Evolutionary conservation across 2,888 invertebrate genomes (phyloP), one percentile per base, ranked within the genome.

Genomic region (Cyrtodaria siliqua): DNA sequence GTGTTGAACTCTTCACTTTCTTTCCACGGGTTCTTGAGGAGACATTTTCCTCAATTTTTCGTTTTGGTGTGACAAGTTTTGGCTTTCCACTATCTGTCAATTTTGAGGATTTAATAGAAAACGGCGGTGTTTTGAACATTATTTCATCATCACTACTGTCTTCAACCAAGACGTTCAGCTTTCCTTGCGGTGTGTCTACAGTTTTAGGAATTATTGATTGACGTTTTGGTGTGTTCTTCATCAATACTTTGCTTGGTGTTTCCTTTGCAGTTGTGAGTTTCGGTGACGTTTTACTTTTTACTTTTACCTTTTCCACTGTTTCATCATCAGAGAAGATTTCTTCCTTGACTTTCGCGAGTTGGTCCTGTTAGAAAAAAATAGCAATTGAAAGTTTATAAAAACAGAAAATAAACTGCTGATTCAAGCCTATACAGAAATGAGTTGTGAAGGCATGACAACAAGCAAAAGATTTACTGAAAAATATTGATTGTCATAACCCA

Each of bases 121-220:
- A 55, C 20, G 86, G 87, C 1, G 86, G 87, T 38, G 87, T 87
- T 49, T 81, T 84, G 61, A 87, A 87, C n/a, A 66, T 66, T 18
- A 87, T 82, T 47, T 87, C 86, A 0, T 82, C 79, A 23, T 87
- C 87, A 53, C 76, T 83, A 42, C 76, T 75, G 57, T 86, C 87
- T 50, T 85, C 86, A 9, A 77, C 60, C n/a, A 83, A 29, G 14
- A 86, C 62, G 6, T 73, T 69, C 47, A 55, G 64, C n/a, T 67
- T 77, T 27, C 76, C 78, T 55, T 66, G 56, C 9, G 79, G 77
- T 38, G 80, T 83, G 12, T 71, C 63, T 14, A 67, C 63, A 49
- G 55, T 62, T n/a, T 49, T 33, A 8, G 69, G 81, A 61, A 74
- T 47, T 42, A 49, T 1, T n/a, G 62, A 60, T 33, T 50, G 47